Percentiles rank a stretch among this genome's conserved stretches.
phyloP scores from a whole-genome alignment of 2,888 invertebrate genomes.

The Beris chalybata region DNA sequence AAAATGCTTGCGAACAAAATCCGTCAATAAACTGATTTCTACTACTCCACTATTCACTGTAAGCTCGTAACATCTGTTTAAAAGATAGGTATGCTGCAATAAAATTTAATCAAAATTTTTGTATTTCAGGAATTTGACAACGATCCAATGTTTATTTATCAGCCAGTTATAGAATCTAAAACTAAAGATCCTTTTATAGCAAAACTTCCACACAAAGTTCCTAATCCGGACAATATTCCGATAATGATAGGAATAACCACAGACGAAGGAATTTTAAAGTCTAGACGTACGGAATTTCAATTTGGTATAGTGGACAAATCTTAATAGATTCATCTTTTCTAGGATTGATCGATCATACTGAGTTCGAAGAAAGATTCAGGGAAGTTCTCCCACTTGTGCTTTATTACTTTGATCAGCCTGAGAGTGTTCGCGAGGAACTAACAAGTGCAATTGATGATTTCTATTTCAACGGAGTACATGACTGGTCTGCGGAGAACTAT shows the following conservation, averaged over 20 bases:
- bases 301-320: too few species aligned
- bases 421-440: constrained; percentile 54
- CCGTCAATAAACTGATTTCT: constrained; percentile 62
- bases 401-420: constrained; percentile 63
- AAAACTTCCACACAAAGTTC: constrained; percentile 60
- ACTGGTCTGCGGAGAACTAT: constrained; percentile 57
- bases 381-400: constrained; percentile 65
- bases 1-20: constrained; percentile 62
- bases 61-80: neutral
- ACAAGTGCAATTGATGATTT: constrained; percentile 60
- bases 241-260: constrained; percentile 74
- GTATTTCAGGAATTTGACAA: constrained; percentile 68
- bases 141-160: constrained; percentile 79
- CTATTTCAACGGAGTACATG: constrained; percentile 60
- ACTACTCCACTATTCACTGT: constrained; percentile 14
- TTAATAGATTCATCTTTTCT: neutral
- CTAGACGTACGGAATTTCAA: constrained; percentile 59
- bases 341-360: constrained; percentile 44
- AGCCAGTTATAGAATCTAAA: constrained; percentile 73
- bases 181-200: constrained; percentile 70
- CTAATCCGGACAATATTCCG: constrained; percentile 58
- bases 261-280: constrained; percentile 73
- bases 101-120: too few species aligned
- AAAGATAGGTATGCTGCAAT: too few species aligned
- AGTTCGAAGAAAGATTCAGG: constrained; percentile 61